Percentiles rank a stretch among this genome's conserved stretches.
Conservation (phyloP, 2,888 invertebrate genomes). For the Pammene aurita region DNA sequence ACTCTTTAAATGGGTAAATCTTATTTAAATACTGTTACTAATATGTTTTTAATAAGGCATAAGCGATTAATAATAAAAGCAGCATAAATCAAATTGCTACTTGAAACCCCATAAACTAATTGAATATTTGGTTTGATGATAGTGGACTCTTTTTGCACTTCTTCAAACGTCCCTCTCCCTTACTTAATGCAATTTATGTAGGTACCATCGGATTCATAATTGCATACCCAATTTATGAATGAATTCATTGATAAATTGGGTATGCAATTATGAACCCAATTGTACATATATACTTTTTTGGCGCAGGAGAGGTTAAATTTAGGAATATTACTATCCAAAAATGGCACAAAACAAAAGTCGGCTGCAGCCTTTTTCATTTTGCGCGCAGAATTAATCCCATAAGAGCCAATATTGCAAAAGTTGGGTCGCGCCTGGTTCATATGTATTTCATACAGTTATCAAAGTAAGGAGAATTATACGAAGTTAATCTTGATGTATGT, state of each 20-base stretch:
- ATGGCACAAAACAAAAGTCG: constrained; percentile 4
- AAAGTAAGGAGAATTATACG: constrained; percentile 36
- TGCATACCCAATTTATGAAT: no score
- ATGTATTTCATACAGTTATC: constrained; percentile 51
- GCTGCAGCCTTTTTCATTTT: constrained; percentile 19
- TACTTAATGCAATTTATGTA: not conserved
- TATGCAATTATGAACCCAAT: not conserved
- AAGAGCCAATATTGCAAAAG: constrained; percentile 66
- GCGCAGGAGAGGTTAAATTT: not conserved
- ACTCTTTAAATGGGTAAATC: no score
- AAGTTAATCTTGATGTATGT: constrained; percentile 46
- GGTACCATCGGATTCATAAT: no score
- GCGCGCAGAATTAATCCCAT: constrained; percentile 57
- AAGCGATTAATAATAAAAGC: no score
- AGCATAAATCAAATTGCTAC: no score
- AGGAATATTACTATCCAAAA: not conserved
- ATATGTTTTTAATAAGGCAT: no score
- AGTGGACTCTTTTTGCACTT: no score
- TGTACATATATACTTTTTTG: not conserved
- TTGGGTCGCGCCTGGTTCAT: constrained; percentile 54
- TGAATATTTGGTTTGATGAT: no score
- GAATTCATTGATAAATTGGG: no score
- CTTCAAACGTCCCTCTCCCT: not conserved
- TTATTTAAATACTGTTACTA: no score
- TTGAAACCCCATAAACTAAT: no score